phyloP scores from a whole-genome alignment of 2,797 vertebrate species.

The Etheostoma perlongum region DNA sequence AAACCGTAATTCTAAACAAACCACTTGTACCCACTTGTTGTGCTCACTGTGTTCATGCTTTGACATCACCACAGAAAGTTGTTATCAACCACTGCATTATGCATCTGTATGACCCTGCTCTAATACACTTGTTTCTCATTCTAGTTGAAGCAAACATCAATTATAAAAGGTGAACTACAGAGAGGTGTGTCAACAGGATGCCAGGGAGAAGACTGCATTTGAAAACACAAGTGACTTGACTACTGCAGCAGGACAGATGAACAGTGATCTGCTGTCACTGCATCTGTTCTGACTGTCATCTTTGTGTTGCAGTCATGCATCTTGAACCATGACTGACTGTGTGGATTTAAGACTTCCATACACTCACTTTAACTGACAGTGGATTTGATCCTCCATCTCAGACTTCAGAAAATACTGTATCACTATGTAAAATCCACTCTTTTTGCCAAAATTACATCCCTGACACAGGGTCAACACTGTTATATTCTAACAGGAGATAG shows the following conservation, averaged over 20 bases:
- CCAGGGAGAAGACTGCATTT: neutral
- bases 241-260: neutral
- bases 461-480: neutral
- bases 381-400: neutral
- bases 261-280: neutral
- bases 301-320: neutral
- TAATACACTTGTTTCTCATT: conserved; percentile 47
- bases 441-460: neutral
- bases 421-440: neutral
- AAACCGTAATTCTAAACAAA: neutral
- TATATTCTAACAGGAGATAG: neutral
- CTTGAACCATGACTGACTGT: neutral
- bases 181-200: conserved; percentile 11
- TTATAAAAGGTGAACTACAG: conserved; percentile 66
- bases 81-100: neutral
- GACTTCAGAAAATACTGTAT: neutral
- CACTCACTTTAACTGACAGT: conserved; percentile 23
- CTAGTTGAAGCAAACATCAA: conserved; percentile 82
- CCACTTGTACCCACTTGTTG: neutral
- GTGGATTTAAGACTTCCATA: conserved; percentile 9
- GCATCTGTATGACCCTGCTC: neutral
- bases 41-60: neutral
- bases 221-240: conserved; percentile 25
- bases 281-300: neutral
- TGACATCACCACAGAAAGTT: neutral